A percentile compares a stretch with the other conserved stretches of the same genome.
Evolutionary conservation across 2,888 invertebrate species (phyloP).

Genomic region (Philhelius pedissequus): DNA sequence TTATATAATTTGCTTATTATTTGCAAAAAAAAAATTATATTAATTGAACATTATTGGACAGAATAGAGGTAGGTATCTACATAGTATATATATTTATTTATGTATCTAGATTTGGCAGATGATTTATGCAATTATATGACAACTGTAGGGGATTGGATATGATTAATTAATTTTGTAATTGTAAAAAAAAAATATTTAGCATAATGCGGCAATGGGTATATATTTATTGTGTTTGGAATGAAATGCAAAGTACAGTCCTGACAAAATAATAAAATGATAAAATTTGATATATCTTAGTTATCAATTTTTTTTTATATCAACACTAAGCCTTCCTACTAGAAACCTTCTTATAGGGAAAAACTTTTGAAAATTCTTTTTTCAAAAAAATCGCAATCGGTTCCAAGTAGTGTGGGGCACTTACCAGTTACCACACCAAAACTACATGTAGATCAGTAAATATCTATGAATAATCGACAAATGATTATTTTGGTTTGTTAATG

Average conservation of each 20-base stretch:
- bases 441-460: too few relatives aligned
- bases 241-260: neutral
- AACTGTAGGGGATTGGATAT: neutral
- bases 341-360: too few relatives aligned
- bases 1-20: slow-evolving; percentile 9
- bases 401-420: too few relatives aligned
- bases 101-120: neutral
- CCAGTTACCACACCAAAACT: too few relatives aligned
- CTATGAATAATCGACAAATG: too few relatives aligned
- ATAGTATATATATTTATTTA: neutral
- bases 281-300: too few relatives aligned
- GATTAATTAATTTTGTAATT: neutral
- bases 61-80: neutral
- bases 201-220: neutral
- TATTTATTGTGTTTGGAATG: neutral
- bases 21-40: neutral
- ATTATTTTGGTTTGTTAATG: too few relatives aligned
- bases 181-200: neutral
- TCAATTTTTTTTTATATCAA: too few relatives aligned
- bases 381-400: too few relatives aligned
- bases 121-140: neutral
- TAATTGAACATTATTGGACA: slow-evolving; percentile 5
- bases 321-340: too few relatives aligned
- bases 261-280: too few relatives aligned
- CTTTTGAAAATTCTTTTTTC: too few relatives aligned